phyloP scores from a whole-genome alignment of 2,113 vertebrate species.

The Podocnemis expansa region DNA sequence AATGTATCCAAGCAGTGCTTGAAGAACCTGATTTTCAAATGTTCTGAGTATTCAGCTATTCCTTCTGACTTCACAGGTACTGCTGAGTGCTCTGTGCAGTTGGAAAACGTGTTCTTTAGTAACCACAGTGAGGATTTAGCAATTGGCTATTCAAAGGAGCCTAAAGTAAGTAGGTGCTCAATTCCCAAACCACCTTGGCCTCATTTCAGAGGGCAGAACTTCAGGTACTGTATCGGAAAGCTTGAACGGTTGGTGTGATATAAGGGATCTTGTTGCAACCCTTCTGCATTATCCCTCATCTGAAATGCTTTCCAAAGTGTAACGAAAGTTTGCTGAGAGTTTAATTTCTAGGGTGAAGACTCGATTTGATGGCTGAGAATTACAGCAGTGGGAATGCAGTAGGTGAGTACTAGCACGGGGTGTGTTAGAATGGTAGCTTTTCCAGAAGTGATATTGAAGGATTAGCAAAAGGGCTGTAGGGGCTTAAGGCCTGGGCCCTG shows the following conservation, averaged over 20 bases:
- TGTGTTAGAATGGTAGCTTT: neutral
- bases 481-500: no score
- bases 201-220: neutral
- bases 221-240: neutral
- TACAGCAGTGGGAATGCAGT: neutral
- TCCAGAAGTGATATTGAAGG: neutral
- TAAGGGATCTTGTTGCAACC: neutral
- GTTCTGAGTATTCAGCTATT: neutral
- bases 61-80: neutral
- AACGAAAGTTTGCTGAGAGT: neutral
- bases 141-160: neutral
- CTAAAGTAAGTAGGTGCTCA: neutral
- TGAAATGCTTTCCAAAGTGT: neutral
- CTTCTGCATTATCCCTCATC: neutral
- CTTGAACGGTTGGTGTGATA: neutral
- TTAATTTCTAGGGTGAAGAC: neutral
- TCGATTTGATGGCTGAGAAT: neutral
- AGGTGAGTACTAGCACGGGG: neutral
- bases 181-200: neutral
- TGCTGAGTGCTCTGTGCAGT: neutral
- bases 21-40: neutral
- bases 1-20: no score
- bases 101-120: neutral
- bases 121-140: neutral
- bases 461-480: no score